Percentiles rank a stretch among this genome's conserved stretches.
Evolutionary conservation across 2,797 vertebrate species (phyloP).

Genomic region (Acropternis orthonyx): DNA sequence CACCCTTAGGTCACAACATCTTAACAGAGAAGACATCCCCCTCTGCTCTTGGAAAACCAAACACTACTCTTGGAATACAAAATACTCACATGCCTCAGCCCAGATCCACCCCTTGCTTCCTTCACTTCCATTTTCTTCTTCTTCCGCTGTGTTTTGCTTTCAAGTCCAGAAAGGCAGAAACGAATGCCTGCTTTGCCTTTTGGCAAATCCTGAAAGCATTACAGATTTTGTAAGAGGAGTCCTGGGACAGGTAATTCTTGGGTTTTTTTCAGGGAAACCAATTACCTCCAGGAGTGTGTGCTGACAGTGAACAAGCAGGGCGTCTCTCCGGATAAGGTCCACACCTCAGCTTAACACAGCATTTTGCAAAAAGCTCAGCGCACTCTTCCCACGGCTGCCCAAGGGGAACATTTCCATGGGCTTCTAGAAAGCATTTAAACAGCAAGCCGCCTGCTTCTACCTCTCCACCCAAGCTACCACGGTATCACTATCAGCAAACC

Average conservation of each 20-base stretch:
- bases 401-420: not conserved
- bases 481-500: not conserved
- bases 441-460: not conserved
- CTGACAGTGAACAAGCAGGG: not conserved
- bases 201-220: slow-evolving; percentile 38
- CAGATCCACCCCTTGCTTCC: slow-evolving; percentile 3
- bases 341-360: not conserved
- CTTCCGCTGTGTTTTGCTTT: slow-evolving; percentile 30
- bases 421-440: not conserved
- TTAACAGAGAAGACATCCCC: not conserved
- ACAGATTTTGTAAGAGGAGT: not conserved
- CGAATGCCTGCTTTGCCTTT: slow-evolving; percentile 33
- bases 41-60: not conserved
- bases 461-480: not conserved
- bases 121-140: slow-evolving; percentile 51
- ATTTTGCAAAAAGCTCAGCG: not conserved
- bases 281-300: not conserved
- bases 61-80: not conserved
- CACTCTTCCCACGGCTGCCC: not conserved
- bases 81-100: slow-evolving; percentile 41
- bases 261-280: not conserved
- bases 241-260: not conserved
- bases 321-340: not conserved
- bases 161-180: not conserved
- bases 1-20: not conserved